Base-by-base conservation (phyloP, 2,113 vertebrate species). In the Thalassoma bifasciatum region DNA sequence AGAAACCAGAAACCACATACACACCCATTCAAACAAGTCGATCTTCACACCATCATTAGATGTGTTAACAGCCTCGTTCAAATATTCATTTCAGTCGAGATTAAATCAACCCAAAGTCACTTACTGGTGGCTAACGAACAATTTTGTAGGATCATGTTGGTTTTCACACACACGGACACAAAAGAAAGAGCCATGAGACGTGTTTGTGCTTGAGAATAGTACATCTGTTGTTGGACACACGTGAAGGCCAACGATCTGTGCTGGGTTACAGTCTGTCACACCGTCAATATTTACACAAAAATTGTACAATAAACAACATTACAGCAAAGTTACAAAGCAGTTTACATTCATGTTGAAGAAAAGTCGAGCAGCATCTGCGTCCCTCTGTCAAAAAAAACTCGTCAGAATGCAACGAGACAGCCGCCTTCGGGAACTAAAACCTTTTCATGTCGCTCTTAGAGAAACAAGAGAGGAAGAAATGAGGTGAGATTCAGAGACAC, bases 311-410 rank as follows among this genome's bases (percentile, higher is more conserved):
- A 30, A 23, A 81, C 68, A 63, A 76, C 75, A 26, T 70, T 3
- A 87, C 80, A 77, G 77, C 77, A 80, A 66, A 24, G 61, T 67
- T 78, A 79, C 75, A 56, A 68, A 84, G 70, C 53, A 49, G 81
- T 78, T 84, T 88, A 90, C 88, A 90, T 90, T 88, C 86, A 90
- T 66, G 60, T 76, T 73, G 53, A 34, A 72, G 62, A 60, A 77
- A 86, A 21, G 63, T 81, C 36, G 0, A 72, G 83, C 83, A 79
- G 85, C 72, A 22, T 57, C 67, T 10, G 30, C 17, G 53, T 50
- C 50, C 30, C 50, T 23, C 21, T 4, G 6, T 19, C 52, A 42
- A 34, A 62, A 59, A 72, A 67, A 24, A 8, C 3, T 2, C 24
- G 68, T 59, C 11, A 30, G 49, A 2, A 34, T n/a, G n/a, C 4